Evolutionary conservation across 2,888 invertebrate species (phyloP), one percentile per base, ranked within the genome.

Genomic region (Hymenopus coronatus): DNA sequence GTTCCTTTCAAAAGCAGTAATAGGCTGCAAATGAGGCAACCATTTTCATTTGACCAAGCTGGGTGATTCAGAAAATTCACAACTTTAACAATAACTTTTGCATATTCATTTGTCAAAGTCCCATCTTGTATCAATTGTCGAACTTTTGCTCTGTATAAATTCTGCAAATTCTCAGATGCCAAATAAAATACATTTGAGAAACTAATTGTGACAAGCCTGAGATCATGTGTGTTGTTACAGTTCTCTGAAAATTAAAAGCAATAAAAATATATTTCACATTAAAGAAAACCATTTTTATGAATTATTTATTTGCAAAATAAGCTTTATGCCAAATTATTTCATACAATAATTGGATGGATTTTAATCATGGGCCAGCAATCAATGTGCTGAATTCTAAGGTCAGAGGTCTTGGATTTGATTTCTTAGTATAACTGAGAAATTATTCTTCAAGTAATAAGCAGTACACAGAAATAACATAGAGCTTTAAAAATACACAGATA

Each of bases 181-280:
- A 94, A 90, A 46, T 92, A 90, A 89, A 93, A 92, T 3, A 94
- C 89, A 89, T 93, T 93, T 70, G 93, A 93, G 84, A 95, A 91
- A 91, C 94, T 94, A 14, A 93, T 93, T 30, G 94, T 94, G 30
- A 94, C 91, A 30, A 94, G 91, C 46, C 93, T 93, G 14, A 94
- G 92, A 30, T 94, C 93, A 88, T 94, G 92, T 20, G 92, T 92
- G 81, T 91, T 92, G 2, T 91, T 88, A 89, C 94, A 94, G 6
- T 89, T 90, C 81, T 93, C 92, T 91, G 93, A 90, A 84, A 84
- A 33, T 70, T 20, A 70, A 70, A 25, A 20, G 20, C 6, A 70
- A 40, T 40, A 12, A 40, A 40, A 40, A 40, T 40, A 40, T 12
- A 40, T 40, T 40, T 40, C 40, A 40, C 40, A 12, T 12, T 12